phyloP scores from a whole-genome alignment of 2,113 vertebrate species.

The Philantomba maxwellii region DNA sequence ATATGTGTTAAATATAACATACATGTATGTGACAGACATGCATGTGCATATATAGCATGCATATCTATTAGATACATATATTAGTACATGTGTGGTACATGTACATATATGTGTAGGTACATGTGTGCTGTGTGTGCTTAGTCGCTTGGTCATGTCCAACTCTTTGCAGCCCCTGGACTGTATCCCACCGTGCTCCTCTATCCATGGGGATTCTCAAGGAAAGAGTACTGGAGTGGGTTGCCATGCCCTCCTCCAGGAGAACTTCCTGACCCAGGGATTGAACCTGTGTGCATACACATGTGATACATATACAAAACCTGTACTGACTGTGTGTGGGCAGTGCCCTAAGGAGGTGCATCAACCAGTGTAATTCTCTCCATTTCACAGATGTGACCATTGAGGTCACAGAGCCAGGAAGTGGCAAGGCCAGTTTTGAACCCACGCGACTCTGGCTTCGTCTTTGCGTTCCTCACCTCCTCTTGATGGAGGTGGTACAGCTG shows the following conservation, averaged over 20 bases:
- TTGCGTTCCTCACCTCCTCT: not conserved
- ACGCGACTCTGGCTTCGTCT: not conserved
- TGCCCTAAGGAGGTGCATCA: not conserved
- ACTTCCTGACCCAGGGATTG: not conserved
- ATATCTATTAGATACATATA: not conserved
- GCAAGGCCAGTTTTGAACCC: not conserved
- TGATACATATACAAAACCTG: not conserved
- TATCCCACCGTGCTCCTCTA: not conserved
- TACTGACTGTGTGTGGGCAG: not conserved
- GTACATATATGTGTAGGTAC: not conserved
- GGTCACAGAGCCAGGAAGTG: not conserved
- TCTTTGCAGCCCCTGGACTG: not conserved
- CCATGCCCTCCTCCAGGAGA: not conserved
- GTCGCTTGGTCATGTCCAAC: rapidly evolving
- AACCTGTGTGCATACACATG: not conserved
- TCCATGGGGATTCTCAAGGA: not conserved
- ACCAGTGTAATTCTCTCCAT: not conserved
- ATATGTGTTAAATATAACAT: not conserved
- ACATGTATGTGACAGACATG: not conserved
- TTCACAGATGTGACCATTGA: not conserved
- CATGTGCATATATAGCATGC: not conserved
- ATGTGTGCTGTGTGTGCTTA: not conserved
- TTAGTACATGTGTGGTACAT: not conserved
- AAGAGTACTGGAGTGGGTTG: not conserved
- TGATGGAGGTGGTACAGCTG: not conserved